Base-by-base conservation (phyloP, 2,113 vertebrate genomes). In the Brienomyrus longianalis region DNA sequence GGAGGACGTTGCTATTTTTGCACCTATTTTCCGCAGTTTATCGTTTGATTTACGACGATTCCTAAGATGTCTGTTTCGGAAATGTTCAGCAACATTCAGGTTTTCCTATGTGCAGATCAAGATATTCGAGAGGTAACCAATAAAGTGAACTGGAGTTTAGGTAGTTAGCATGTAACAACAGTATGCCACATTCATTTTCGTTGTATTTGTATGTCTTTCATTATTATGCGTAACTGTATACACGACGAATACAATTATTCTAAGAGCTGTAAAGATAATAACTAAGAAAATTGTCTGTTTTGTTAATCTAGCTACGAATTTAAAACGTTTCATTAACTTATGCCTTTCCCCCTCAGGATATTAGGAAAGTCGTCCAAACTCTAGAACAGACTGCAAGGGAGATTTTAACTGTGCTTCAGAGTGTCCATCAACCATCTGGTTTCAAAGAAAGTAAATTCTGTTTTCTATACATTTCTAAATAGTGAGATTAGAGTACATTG, bases 301-400 rank as follows among this genome's bases (percentile, higher is more conserved):
- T 52, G 27, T 13, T n/a, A 52, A 51, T 52, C 3, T 15, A 35
- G 17, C 17, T 89, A 10, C 54, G 23, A 23, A 27, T 56, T 45
- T 59, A 50, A 39, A 5, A 43, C 13, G 21, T 23, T 54, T n/a
- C 0, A 6, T 52, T 87, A 43, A 17, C 21, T 35, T 89, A 31
- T 56, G 52, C 47, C 43, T 54, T 23, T 77, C 7, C 92, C 10
- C 88, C 92, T 13, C 88, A 99, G 98, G 98, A 99, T 90, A 99
- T 99, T 90, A 96, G 98, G 86, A 99, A 98, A 93, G 98, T 97
- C 92, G 98, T 99, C 62, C 98, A 99, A 95, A 90, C 91, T 52
- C 91, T 99, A 93, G 98, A 99, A 94, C 98, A 99, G 95, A 98
- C 97, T 0, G 98, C 98, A n/a, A 97, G 98, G 90, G 98, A 99